Conservation (phyloP, 2,888 invertebrate genomes). For the Drosophila hamatofila region DNA sequence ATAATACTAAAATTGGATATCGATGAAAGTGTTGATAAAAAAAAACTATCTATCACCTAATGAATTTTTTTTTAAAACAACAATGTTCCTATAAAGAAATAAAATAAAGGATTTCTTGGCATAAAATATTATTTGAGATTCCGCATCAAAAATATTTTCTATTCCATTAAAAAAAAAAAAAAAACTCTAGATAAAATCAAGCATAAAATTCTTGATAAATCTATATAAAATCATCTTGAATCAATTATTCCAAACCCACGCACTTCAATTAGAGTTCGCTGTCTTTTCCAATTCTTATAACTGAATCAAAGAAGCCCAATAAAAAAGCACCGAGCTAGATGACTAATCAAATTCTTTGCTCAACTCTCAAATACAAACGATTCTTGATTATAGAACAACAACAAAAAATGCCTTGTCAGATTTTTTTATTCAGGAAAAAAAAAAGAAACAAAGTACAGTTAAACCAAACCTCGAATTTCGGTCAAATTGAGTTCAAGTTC, state of each 20-base stretch:
- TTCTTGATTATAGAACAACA: conserved; percentile 18
- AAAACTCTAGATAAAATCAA: not conserved
- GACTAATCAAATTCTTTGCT: conserved; percentile 39
- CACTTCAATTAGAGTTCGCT: not conserved
- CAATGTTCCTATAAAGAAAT: no score
- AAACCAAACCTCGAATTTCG: conserved; percentile 29
- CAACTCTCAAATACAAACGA: conserved; percentile 8
- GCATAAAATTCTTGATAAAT: not conserved
- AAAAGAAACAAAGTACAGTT: conserved; percentile 22
- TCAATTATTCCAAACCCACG: not conserved
- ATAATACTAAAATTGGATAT: not conserved
- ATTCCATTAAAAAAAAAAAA: no score
- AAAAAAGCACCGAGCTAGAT: conserved; percentile 1
- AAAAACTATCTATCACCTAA: not conserved
- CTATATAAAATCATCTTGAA: not conserved
- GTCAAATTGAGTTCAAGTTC: conserved; percentile 29
- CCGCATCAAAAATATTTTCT: not conserved
- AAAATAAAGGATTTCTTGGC: no score
- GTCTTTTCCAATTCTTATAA: not conserved
- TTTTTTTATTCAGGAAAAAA: not conserved
- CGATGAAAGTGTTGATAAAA: not conserved
- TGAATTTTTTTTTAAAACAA: no score
- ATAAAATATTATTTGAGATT: not conserved
- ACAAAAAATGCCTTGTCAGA: conserved; percentile 33
- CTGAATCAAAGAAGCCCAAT: conserved; percentile 1